Evolutionary conservation across 2,888 invertebrate genomes (phyloP), one percentile per base, ranked within the genome.

Genomic region (Sclerodermus sp.): DNA sequence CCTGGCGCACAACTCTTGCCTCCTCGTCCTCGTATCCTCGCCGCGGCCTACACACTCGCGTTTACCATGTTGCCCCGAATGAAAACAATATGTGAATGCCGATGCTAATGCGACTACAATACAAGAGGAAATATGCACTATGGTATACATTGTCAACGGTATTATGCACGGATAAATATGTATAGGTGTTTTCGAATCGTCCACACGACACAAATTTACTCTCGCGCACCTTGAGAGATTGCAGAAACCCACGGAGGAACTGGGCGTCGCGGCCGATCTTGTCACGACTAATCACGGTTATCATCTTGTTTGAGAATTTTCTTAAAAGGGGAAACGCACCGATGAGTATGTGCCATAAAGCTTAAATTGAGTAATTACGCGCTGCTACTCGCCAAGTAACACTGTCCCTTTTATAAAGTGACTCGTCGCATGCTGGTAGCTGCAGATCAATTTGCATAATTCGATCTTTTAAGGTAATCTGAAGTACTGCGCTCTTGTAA

Each of bases 81-180:
- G 34, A 34, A 34, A 34, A 34, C 34, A 34, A 67, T 70, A 70
- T 61, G 64, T 55, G 64, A 67, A 68, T 65, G 60, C 62, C 63
- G 62, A 67, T 64, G 67, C 62, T 68, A 71, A 68, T 69, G 65
- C 59, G 46, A 45, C 45, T 47, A 47, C 51, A 53, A 64, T 56
- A 32, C 51, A 49, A 45, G 41, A 40, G 45, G 54, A 58, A 51
- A 52, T 53, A 42, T 53, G 45, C 47, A 36, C 44, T 32, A 38
- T 45, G 32, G 34, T 23, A 41, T 12, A 16, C 31, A 12, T 8
- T 14, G n/a, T 31, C 43, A 37, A 29, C 42, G 43, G n/a, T 15
- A 45, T 45, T 45, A 45, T 45, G 38, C 16, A 12, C 30, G 23
- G 23, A 8, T 45, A 38, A 45, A 38, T 38, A 38, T n/a, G 9